Base-by-base conservation (phyloP, 1,140 invertebrate genomes). In the Drosophila littoralis region DNA sequence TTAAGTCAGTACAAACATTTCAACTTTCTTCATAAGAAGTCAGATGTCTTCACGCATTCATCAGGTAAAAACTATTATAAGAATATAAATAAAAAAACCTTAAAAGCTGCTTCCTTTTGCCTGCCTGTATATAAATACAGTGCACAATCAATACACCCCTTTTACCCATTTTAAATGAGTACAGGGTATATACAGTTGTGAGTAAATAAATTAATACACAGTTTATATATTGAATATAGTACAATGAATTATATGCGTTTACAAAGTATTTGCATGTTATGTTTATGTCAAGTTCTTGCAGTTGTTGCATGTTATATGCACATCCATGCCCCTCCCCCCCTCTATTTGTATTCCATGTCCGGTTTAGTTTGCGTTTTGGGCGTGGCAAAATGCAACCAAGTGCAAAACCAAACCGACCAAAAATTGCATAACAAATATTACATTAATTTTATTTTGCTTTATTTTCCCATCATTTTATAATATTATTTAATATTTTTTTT, bases 341-440 rank as follows among this genome's bases (percentile, higher is more conserved):
- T 4, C 12, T 1, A 8, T 28, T 9, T 50, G 1, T 35, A 22
- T 36, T 32, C 32, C 40, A 33, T 68, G 59, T 61, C 48, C 35
- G 63, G 28, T 58, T 22, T 28, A n/a, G 28, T 35, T 55, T 57
- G 50, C 45, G 46, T 71, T 66, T 52, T 54, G 51, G 1, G 59
- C 50, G 68, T 69, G 58, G 33, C 43, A 32, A 72, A 63, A 67
- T 69, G 71, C 73, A 67, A 60, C 69, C 79, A 86, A 88, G 83
- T 79, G 83, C 72, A 79, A 88, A 88, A 77, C 83, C 83, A 88
- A 88, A 88, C 80, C 79, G 77, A 88, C 83, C 83, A 80, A 88
- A 88, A 82, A 75, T 71, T 79, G 65, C 59, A 69, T 76, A 73
- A 86, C 81, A 86, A 85, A 85, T 79, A 75, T 81, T 0, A 17